Evolutionary conservation across 1,140 invertebrate genomes (phyloP).

Genomic region (Drosophila sechellia): DNA sequence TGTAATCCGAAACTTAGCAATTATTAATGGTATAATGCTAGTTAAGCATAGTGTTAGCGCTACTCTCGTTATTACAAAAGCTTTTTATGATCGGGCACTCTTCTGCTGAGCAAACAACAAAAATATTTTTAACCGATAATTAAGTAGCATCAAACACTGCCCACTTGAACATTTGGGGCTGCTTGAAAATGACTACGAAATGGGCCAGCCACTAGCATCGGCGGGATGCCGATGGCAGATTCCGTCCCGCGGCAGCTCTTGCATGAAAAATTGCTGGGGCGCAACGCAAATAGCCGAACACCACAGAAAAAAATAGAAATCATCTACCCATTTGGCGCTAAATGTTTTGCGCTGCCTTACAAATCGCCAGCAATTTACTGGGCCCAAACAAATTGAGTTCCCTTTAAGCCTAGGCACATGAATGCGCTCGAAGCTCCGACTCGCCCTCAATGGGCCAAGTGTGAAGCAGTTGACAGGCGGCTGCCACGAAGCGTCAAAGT

Average conservation of each 20-base stretch:
- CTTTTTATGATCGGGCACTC: conserved; percentile 26
- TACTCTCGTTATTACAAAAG: conserved; percentile 47
- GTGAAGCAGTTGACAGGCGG: conserved; percentile 73
- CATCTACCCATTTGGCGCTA: conserved; percentile 56
- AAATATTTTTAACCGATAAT: conserved; percentile 50
- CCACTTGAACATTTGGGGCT: conserved; percentile 1
- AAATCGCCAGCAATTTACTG: conserved; percentile 56
- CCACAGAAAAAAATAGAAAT: conserved; percentile 40
- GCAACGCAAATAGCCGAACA: conserved; percentile 36
- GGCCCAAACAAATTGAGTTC: conserved; percentile 44
- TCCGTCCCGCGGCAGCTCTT: conserved; percentile 40
- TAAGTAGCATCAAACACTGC: conserved; percentile 46
- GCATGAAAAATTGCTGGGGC: conserved; percentile 57
- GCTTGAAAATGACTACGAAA: conserved; percentile 18
- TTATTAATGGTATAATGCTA: conserved; percentile 41
- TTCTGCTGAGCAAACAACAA: conserved; percentile 48
- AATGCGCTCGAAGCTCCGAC: conserved; percentile 18
- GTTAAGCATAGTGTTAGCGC: conserved; percentile 29
- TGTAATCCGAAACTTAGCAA: conserved; percentile 29
- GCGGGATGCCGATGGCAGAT: conserved; percentile 20
- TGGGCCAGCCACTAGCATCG: conserved; percentile 14
- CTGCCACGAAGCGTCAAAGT: conserved; percentile 79
- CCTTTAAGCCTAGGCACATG: conserved; percentile 44
- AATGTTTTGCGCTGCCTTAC: conserved; percentile 55
- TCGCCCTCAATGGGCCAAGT: conserved; percentile 65